Percentiles rank a stretch among this genome's conserved stretches.
Evolutionary conservation across 2,888 invertebrate species (phyloP).

Genomic region (Conus canariensis): DNA sequence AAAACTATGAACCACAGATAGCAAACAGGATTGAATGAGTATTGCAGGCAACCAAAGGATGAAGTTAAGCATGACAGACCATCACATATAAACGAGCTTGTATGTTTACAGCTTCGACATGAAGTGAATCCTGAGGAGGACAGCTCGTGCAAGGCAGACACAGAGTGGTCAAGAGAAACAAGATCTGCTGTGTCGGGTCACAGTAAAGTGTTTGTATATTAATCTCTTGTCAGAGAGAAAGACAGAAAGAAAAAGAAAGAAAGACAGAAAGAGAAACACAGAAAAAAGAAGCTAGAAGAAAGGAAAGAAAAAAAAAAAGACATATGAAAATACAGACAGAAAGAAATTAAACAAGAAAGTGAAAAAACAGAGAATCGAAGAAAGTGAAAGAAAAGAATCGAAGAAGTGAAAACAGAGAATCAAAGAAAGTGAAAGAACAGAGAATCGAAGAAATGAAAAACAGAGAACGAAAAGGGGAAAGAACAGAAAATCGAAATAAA

Average conservation of each 20-base stretch:
- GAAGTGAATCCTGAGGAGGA: constrained; percentile 6
- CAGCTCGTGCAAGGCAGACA: neutral
- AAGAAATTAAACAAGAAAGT: neutral
- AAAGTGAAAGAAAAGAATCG: too few species aligned
- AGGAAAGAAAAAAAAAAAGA: neutral
- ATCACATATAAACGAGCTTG: too few species aligned
- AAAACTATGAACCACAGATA: too few species aligned
- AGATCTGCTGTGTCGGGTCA: neutral
- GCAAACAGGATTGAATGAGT: too few species aligned
- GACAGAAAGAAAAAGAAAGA: neutral
- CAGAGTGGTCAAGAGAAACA: neutral
- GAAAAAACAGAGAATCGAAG: too few species aligned
- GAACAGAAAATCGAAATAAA: too few species aligned
- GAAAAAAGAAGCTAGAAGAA: neutral
- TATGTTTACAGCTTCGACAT: neutral
- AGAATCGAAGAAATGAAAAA: too few species aligned
- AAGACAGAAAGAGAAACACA: neutral
- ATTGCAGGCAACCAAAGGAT: too few species aligned
- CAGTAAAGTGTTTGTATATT: neutral
- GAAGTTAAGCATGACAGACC: too few species aligned
- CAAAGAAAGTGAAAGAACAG: too few species aligned
- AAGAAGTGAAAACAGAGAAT: too few species aligned
- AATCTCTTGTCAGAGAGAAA: neutral
- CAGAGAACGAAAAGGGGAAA: too few species aligned
- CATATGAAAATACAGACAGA: neutral